phyloP scores from a whole-genome alignment of 2,888 invertebrate genomes.

The Temnothorax rugatulus region DNA sequence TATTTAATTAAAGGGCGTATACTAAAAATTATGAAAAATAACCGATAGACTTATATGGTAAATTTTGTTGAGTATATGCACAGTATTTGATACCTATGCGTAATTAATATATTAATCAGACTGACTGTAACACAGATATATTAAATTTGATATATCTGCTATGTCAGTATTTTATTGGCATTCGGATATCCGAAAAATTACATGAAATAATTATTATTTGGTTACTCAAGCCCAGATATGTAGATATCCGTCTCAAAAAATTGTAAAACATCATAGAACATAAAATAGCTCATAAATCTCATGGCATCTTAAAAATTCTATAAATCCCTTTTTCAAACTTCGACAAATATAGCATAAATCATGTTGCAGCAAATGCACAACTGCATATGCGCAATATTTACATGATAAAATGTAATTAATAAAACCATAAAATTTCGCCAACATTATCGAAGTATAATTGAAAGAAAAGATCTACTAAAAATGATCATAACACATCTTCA shows the following conservation, averaged over 20 bases:
- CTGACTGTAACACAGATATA: constrained; percentile 17
- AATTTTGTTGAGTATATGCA: constrained; percentile 9
- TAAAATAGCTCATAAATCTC: constrained; percentile 5
- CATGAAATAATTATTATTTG: constrained; percentile 10
- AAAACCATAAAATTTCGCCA: background rate
- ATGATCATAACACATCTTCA: background rate
- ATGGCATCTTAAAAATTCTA: background rate
- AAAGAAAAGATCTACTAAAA: background rate
- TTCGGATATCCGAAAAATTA: constrained; percentile 10
- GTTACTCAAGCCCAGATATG: background rate
- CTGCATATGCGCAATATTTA: constrained; percentile 29
- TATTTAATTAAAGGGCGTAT: background rate
- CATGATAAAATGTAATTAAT: constrained; percentile 4
- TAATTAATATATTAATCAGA: constrained; percentile 14
- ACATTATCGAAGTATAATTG: background rate
- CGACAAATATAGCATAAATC: background rate
- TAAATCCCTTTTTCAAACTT: background rate
- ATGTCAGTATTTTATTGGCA: constrained; percentile 10
- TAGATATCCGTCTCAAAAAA: constrained; percentile 3
- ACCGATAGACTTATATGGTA: background rate
- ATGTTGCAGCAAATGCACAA: constrained; percentile 33
- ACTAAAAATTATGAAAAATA: constrained; percentile 12
- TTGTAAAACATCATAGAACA: background rate
- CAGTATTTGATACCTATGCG: background rate
- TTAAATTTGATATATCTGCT: constrained; percentile 35